Evolutionary conservation across 2,797 vertebrate genomes (phyloP).

Genomic region (Mormyrops attenuatus): DNA sequence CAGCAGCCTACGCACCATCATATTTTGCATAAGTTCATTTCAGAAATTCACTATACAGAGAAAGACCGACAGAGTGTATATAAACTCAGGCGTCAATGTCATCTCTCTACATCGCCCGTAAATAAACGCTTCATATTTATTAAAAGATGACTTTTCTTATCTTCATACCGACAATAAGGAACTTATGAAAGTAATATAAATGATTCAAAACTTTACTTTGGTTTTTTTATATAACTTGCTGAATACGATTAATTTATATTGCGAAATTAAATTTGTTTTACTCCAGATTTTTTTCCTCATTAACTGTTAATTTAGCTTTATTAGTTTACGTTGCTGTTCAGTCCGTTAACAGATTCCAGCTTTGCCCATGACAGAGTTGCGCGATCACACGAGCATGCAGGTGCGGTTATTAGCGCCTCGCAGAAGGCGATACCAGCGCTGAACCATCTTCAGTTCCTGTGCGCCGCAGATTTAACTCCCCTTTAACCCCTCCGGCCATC

Average conservation of each 20-base stretch:
- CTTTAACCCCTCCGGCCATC: not conserved
- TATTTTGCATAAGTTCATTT: not conserved
- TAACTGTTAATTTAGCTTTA: not conserved
- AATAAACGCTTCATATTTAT: slow-evolving; percentile 1
- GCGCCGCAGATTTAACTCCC: not conserved
- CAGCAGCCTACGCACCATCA: not conserved
- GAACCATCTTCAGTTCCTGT: not conserved
- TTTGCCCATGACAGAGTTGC: not conserved
- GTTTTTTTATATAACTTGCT: not conserved
- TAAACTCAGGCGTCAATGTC: not conserved
- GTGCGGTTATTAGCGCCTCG: not conserved
- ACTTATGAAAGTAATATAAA: not conserved
- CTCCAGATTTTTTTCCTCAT: not conserved
- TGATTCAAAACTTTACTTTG: not conserved
- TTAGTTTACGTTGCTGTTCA: not conserved
- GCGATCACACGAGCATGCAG: too few relatives aligned
- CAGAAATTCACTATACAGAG: not conserved
- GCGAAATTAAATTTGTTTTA: not conserved
- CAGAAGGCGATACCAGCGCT: not conserved
- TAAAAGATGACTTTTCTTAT: not conserved
- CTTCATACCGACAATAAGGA: not conserved
- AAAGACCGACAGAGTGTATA: not conserved
- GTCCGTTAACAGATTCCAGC: not conserved
- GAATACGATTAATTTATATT: not conserved
- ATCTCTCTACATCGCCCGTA: not conserved